These are phyloP conservation scores for Medauroidea extradentata DNA, from an alignment of 1,140 invertebrate species.

Conservation along the genomic window DNA sequence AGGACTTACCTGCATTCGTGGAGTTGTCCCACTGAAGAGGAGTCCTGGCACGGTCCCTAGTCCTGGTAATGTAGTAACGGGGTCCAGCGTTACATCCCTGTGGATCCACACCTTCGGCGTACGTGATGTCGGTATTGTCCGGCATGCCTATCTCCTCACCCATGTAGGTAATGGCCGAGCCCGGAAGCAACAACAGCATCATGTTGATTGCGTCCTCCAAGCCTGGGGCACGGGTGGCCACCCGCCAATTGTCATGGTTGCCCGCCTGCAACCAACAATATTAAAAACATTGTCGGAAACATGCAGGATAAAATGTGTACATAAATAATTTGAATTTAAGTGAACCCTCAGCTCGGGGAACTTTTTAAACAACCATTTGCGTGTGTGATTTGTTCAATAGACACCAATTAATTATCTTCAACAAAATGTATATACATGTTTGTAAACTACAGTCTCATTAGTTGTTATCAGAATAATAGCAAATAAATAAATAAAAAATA, in stretches of 20 bases:
- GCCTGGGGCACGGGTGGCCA: conserved; percentile 54
- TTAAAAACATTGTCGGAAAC: no score
- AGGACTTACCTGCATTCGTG: conserved; percentile 51
- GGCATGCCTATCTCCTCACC: conserved; percentile 81
- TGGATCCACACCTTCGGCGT: neutral
- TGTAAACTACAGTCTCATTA: no score
- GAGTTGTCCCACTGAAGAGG: conserved; percentile 69
- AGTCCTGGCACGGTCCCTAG: conserved; percentile 60
- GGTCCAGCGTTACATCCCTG: neutral
- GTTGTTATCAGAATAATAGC: no score
- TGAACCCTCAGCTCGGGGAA: no score
- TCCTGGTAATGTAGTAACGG: conserved; percentile 13
- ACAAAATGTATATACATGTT: no score
- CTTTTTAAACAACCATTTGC: no score
- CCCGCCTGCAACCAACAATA: no score
- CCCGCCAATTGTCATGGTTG: conserved; percentile 67
- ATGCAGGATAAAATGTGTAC: no score
- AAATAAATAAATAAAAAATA: no score
- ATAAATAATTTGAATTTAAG: no score
- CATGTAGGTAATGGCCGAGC: conserved; percentile 74
- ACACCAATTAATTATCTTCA: no score
- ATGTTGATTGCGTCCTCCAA: conserved; percentile 70
- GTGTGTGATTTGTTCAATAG: no score
- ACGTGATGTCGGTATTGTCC: conserved; percentile 40
- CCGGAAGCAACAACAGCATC: conserved; percentile 69